Evolutionary conservation across 2,797 vertebrate genomes (phyloP).

Genomic region (Pterois miles): DNA sequence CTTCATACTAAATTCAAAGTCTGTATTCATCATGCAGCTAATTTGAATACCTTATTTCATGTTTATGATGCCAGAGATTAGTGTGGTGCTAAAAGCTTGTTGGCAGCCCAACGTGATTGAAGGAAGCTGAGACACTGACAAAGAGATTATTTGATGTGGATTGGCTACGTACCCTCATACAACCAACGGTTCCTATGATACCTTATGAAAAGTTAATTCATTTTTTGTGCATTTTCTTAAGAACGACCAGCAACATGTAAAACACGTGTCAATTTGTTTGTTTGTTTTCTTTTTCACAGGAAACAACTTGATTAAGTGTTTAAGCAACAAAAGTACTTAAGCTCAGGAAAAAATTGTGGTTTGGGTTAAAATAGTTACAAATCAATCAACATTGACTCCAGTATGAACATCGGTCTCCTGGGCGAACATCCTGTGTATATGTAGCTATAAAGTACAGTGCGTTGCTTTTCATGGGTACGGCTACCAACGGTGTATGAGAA

Average conservation of each 20-base stretch:
- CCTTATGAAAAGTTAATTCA: rapidly evolving
- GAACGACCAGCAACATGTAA: not conserved
- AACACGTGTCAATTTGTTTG: not conserved
- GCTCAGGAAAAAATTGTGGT: too few species aligned
- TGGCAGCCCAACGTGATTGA: not conserved
- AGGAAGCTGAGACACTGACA: not conserved
- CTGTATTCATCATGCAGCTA: not conserved
- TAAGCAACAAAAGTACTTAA: too few species aligned
- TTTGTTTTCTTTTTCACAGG: too few species aligned
- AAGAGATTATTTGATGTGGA: not conserved
- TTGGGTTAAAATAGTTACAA: too few species aligned
- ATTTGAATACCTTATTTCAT: not conserved
- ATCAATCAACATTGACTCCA: too few species aligned
- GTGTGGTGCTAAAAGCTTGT: not conserved
- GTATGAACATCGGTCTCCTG: too few species aligned
- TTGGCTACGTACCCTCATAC: not conserved
- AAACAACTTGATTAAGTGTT: too few species aligned
- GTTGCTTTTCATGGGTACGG: too few species aligned
- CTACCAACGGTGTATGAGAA: too few species aligned
- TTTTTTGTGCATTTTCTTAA: not conserved
- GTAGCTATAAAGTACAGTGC: too few species aligned
- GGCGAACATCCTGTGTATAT: too few species aligned
- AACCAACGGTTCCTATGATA: not conserved
- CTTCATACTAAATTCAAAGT: not conserved
- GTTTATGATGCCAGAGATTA: not conserved